These are phyloP conservation scores for Nematolebias whitei DNA, from an alignment of 2,113 vertebrate species.

Conservation along the genomic window DNA sequence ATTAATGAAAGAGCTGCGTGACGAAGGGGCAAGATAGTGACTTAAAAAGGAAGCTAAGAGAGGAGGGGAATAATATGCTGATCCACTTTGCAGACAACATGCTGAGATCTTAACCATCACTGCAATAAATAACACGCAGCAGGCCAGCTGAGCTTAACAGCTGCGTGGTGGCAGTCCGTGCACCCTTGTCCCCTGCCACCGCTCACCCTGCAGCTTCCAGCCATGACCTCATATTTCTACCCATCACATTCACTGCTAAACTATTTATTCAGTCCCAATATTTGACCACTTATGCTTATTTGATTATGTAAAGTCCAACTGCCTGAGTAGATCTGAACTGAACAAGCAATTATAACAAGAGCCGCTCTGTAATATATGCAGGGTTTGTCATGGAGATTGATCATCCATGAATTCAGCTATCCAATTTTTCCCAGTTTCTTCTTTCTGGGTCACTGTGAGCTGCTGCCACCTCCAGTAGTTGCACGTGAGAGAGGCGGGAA, in stretches of 20 bases:
- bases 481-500: too few species aligned
- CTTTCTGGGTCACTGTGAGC: too few species aligned
- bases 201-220: constrained; percentile 35
- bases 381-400: constrained; percentile 14
- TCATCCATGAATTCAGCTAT: background rate
- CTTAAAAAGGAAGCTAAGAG: constrained; percentile 37
- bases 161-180: constrained; percentile 69
- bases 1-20: constrained; percentile 43
- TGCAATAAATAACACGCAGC: constrained; percentile 80
- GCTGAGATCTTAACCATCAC: constrained; percentile 73
- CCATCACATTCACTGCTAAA: constrained; percentile 29
- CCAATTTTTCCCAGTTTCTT: too few species aligned
- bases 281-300: constrained; percentile 21
- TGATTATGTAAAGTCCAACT: constrained; percentile 21
- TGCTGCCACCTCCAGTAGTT: too few species aligned
- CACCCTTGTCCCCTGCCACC: constrained; percentile 22
- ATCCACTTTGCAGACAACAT: constrained; percentile 79
- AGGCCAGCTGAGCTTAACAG: constrained; percentile 71
- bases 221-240: constrained; percentile 34
- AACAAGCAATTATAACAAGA: constrained; percentile 4
- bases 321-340: background rate
- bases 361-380: constrained; percentile 7
- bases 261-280: constrained; percentile 13
- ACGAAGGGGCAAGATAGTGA: constrained; percentile 42
- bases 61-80: constrained; percentile 72